phyloP scores from a whole-genome alignment of 2,888 invertebrate species.

The Meteorus cinctellus region DNA sequence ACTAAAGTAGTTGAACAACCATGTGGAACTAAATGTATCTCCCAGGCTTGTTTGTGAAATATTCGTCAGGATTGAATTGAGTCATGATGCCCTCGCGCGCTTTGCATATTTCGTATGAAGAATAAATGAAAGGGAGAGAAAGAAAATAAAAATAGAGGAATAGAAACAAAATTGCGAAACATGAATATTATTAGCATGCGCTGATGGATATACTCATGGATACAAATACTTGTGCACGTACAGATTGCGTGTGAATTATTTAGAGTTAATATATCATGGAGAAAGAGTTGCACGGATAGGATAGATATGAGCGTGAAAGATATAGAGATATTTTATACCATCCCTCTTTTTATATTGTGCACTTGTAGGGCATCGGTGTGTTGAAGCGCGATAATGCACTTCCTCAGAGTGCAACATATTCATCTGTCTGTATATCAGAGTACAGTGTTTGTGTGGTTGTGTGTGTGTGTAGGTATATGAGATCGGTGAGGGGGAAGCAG shows the following conservation, averaged over 20 bases:
- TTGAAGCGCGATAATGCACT: constrained; percentile 55
- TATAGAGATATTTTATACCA: constrained; percentile 11
- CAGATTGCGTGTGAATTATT: constrained; percentile 23
- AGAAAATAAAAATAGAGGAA: neutral
- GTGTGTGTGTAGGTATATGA: neutral
- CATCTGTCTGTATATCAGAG: neutral
- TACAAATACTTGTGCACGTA: neutral
- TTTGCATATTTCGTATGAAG: too few relatives aligned
- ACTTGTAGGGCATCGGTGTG: constrained; percentile 52
- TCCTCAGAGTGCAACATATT: constrained; percentile 36
- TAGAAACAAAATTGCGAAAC: too few relatives aligned
- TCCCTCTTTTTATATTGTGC: constrained; percentile 37
- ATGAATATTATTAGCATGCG: constrained; percentile 10
- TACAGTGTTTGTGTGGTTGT: neutral
- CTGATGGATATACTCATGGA: neutral
- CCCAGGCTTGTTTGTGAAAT: constrained; percentile 47
- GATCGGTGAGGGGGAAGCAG: constrained; percentile 14
- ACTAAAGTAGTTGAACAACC: constrained; percentile 54
- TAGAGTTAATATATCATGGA: constrained; percentile 37
- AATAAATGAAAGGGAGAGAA: neutral
- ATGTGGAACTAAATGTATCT: constrained; percentile 58
- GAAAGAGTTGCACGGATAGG: neutral
- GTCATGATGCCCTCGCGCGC: constrained; percentile 40
- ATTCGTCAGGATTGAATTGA: constrained; percentile 33
- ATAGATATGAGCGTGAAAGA: constrained; percentile 16